phyloP scores from a whole-genome alignment of 64 coral and sea anemone species.

The Anthopleura sola region DNA sequence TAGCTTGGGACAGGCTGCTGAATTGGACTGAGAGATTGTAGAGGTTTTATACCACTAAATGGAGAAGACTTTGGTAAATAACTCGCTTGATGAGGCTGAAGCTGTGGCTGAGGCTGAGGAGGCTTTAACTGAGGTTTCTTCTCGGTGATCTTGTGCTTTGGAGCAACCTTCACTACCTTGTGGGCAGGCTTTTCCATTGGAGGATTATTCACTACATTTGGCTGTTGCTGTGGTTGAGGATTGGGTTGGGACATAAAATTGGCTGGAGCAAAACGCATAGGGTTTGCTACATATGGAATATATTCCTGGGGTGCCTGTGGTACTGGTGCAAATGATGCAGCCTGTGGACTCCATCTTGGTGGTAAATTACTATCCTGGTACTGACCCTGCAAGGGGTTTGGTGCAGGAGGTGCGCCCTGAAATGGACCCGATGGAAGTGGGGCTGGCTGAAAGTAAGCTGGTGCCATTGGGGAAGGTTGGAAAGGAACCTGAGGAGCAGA shows the following conservation, averaged over 20 bases:
- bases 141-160: neutral
- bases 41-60: neutral
- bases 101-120: neutral
- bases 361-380: neutral
- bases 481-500: neutral
- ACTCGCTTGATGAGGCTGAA: neutral
- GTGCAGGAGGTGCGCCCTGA: neutral
- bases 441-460: neutral
- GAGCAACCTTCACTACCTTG: neutral
- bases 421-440: neutral
- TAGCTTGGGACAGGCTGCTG: neutral
- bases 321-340: neutral
- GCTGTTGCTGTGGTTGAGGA: conserved; percentile 1
- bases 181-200: neutral
- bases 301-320: neutral
- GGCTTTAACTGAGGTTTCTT: neutral
- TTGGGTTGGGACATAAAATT: neutral
- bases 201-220: neutral
- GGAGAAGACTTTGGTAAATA: conserved; percentile 1
- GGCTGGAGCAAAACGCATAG: neutral
- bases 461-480: neutral
- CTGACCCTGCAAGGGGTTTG: neutral
- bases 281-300: conserved; percentile 1
- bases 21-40: neutral
- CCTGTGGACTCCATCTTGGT: neutral